These are phyloP conservation scores for Pseudeuparius sepicola DNA, from an alignment of 2,888 invertebrate genomes.

Conservation along the genomic window DNA sequence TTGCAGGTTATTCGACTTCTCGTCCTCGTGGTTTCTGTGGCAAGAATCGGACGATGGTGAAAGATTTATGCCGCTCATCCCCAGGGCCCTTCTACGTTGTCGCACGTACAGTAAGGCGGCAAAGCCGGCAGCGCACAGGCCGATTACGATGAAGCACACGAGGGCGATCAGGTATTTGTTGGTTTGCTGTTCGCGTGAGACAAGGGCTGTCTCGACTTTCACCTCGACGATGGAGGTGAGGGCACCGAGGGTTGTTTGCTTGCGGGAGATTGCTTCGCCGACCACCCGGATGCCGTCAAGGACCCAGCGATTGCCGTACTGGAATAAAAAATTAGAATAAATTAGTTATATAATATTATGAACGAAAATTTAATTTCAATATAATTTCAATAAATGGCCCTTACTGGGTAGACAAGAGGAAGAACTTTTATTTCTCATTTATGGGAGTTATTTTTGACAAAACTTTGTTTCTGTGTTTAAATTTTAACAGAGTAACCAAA, in stretches of 20 bases:
- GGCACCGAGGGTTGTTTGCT: slow-evolving; percentile 49
- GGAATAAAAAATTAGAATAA: slow-evolving; percentile 30
- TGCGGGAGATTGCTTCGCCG: slow-evolving; percentile 54
- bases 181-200: slow-evolving; percentile 45
- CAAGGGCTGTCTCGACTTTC: slow-evolving; percentile 61
- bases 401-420: background rate
- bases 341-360: no score
- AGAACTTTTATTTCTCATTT: slow-evolving; percentile 3
- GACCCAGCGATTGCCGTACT: slow-evolving; percentile 47
- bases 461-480: no score
- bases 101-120: slow-evolving; percentile 47
- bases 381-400: slow-evolving; percentile 1
- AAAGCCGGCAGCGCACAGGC: slow-evolving; percentile 35
- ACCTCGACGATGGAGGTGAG: slow-evolving; percentile 67
- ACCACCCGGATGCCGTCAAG: slow-evolving; percentile 49
- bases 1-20: slow-evolving; percentile 84
- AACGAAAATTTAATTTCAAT: slow-evolving; percentile 6
- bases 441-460: no score
- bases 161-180: slow-evolving; percentile 41
- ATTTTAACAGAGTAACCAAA: no score
- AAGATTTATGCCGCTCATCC: slow-evolving; percentile 44
- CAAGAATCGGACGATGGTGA: slow-evolving; percentile 49
- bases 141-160: slow-evolving; percentile 39
- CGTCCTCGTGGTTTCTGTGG: slow-evolving; percentile 64
- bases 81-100: slow-evolving; percentile 43